Base-by-base conservation (phyloP, 2,113 vertebrate genomes). In the Otus sunia region DNA sequence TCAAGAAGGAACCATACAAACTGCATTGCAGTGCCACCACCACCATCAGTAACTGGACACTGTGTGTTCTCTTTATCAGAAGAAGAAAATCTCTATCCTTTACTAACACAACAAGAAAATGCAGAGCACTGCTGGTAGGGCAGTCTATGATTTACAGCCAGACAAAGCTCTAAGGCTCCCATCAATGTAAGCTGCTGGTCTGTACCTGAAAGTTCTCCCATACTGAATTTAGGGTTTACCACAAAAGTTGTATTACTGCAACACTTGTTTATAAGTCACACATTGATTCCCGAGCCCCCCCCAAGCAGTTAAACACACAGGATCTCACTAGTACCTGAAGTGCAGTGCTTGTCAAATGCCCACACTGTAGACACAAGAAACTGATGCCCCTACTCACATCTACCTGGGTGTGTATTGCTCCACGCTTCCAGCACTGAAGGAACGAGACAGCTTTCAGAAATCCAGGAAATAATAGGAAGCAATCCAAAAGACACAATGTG, bases 141-240 rank as follows among this genome's bases (percentile, higher is more conserved):
- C 55, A 86, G 81, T 67, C 75, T 43, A 1, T 0, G 41, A 43
- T 25, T 11, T 25, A 14, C 47, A 77, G 62, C 25, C 2, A 3
- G 17, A 37, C 37, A 36, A 50, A 81, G 74, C 79, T 58, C 49
- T 11, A 11, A 18, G 49, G 19, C 18, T 66, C 4, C n/a, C 80
- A 32, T 1, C 49, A 30, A 3, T 0, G 2, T 6, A 26, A 72
- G 56, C n/a, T 66, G 34, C 36, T 25, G 22, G 12, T 34, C 36
- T 62, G 36, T 10, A 55, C 6, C 36, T 19, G 12, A 53, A 63
- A 21, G 41, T 39, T 49, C 37, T 18, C 37, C 30, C 63, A 25
- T 5, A 1, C 5, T 1, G n/a, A 22, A 26, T 4, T 18, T 3
- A 4, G 49, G n/a, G 9, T 1, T 62, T 22, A 3, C 19, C 85